Percentiles rank a stretch among this genome's conserved stretches.
Conservation (phyloP, 2,888 invertebrate genomes). For the Eristalis pertinax region DNA sequence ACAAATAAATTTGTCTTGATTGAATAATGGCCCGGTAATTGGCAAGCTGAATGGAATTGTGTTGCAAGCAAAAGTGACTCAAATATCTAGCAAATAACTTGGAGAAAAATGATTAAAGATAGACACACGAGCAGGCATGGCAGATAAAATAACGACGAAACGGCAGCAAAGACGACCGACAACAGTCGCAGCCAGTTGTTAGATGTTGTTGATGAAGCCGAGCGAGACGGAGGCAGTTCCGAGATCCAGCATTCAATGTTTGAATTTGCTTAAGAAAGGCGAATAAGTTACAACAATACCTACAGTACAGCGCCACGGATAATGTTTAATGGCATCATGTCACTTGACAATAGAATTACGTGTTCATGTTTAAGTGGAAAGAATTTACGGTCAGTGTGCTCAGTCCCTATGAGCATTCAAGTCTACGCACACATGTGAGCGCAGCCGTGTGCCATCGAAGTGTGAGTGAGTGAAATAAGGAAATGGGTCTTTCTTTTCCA, state of each 20-base stretch:
- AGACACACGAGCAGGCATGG: conserved; percentile 8
- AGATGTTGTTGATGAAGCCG: neutral
- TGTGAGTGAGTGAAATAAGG: conserved; percentile 25
- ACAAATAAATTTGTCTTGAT: conserved; percentile 82
- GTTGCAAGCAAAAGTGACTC: conserved; percentile 81
- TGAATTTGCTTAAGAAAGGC: conserved; percentile 70
- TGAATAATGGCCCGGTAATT: conserved; percentile 81
- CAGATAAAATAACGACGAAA: neutral
- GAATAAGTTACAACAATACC: conserved; percentile 60
- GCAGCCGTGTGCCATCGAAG: neutral
- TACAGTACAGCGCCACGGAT: conserved; percentile 67
- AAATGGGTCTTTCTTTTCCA: neutral
- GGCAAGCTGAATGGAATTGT: conserved; percentile 82
- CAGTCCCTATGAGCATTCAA: conserved; percentile 1
- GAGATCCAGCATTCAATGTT: conserved; percentile 4
- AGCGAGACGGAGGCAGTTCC: neutral
- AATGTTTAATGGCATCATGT: conserved; percentile 72
- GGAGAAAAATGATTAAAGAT: conserved; percentile 54
- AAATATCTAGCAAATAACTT: conserved; percentile 73
- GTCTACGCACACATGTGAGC: neutral
- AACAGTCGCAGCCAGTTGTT: neutral
- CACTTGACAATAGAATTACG: conserved; percentile 70
- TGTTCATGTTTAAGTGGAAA: conserved; percentile 68
- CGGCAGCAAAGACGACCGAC: neutral
- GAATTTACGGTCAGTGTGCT: conserved; percentile 69